Evolutionary conservation across 2,113 vertebrate species (phyloP), one percentile per base, ranked within the genome.

Genomic region (Ptychochromis oligacanthus): DNA sequence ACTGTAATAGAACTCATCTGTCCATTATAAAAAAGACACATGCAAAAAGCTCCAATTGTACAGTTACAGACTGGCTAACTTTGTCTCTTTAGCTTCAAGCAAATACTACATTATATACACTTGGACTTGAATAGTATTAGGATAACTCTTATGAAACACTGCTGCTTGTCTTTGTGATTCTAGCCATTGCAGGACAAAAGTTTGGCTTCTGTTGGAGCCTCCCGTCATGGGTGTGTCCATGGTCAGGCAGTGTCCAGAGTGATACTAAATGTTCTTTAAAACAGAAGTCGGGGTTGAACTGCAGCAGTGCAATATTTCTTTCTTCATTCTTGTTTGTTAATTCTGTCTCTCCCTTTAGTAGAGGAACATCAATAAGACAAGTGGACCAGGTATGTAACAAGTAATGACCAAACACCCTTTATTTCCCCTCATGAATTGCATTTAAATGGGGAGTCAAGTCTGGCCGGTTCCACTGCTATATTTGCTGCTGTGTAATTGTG

Each of bases 11-110:
- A 94, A 93, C 94, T 95, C 92, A 87, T 91, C 94, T 94, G 95
- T 96, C 96, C 95, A 91, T 95, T 94, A 87, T 90, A 95, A 95
- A 96, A 72, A 97, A 96, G 95, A 97, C 96, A 97, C 97, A 98
- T 98, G 97, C 97, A 98, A 96, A 96, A 95, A 94, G 93, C 93
- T 95, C 95, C 94, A 92, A 91, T 96, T 93, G 75, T 92, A 96
- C 93, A 94, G 75, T 91, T 94, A 93, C 82, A 82, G 49, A 89
- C 82, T 90, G 84, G 92, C 93, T 94, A 92, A 88, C 82, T 85
- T 78, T 87, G 75, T 92, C 67, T 38, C 93, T 93, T 94, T 93
- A 88, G 93, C 95, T 91, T 92, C 87, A 95, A 95, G 96, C 95
- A 95, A 94, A 94, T 93, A 95, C 95, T 94, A 96, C 95, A 91